These are phyloP conservation scores for Rallus limicola DNA, from an alignment of 2,113 vertebrate genomes.

Conservation along the genomic window DNA sequence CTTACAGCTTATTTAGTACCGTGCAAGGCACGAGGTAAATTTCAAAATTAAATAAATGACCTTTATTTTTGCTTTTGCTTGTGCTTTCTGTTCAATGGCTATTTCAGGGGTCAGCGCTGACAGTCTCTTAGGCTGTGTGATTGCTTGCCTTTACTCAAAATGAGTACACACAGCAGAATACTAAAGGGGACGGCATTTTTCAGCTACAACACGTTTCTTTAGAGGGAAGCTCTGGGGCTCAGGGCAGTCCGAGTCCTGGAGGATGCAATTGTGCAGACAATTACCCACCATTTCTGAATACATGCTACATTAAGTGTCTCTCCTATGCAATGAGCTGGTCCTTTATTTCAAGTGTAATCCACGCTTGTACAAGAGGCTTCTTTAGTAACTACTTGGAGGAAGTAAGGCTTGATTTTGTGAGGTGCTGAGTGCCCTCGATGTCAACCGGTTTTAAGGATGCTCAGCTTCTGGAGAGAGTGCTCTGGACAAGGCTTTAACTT, in stretches of 20 bases:
- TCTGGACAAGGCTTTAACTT: not conserved
- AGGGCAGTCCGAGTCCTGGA: not conserved
- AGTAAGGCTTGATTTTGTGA: not conserved
- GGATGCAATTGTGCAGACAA: not conserved
- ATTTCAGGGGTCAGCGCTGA: not conserved
- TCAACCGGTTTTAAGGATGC: not conserved
- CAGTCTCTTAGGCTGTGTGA: not conserved
- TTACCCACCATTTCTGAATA: not conserved
- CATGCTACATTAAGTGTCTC: not conserved
- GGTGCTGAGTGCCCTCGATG: not conserved
- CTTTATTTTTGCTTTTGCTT: not conserved
- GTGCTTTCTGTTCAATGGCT: conserved; percentile 6
- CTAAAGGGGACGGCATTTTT: not conserved
- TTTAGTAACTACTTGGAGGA: not conserved
- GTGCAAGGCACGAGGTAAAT: not conserved
- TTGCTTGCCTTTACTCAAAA: not conserved
- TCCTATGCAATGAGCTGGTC: not conserved
- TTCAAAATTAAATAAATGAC: not conserved
- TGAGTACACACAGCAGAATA: not conserved
- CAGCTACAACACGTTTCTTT: not conserved
- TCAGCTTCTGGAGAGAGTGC: not conserved
- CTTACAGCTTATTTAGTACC: not conserved
- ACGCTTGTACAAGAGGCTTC: not conserved
- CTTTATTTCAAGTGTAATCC: not conserved
- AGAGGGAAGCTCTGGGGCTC: not conserved